These are phyloP conservation scores for Agelaius tricolor DNA, from an alignment of 2,113 vertebrate genomes.

Conservation along the genomic window DNA sequence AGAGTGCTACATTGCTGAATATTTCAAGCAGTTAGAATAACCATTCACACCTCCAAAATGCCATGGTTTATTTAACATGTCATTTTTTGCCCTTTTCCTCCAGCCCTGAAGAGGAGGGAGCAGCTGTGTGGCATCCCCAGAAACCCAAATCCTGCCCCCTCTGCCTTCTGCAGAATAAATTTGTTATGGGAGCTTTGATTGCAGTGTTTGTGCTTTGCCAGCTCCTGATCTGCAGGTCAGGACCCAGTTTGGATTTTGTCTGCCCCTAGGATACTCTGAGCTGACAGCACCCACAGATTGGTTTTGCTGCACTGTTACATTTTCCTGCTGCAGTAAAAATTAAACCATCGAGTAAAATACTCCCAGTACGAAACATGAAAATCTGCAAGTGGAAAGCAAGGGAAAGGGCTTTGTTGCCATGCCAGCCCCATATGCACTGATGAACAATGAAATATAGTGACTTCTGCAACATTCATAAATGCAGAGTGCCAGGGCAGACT, in stretches of 20 bases:
- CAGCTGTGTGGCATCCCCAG: not conserved
- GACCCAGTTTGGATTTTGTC: accelerated
- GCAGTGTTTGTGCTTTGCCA: not conserved
- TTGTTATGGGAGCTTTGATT: not conserved
- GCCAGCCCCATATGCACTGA: not conserved
- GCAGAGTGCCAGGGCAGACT: not conserved
- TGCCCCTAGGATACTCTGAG: not conserved
- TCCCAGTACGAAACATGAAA: accelerated
- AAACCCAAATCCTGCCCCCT: not conserved
- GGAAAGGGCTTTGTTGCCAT: not conserved
- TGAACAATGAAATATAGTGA: not conserved
- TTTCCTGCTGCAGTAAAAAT: not conserved
- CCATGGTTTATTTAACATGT: not conserved
- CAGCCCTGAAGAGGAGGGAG: not conserved
- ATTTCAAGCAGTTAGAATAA: not conserved
- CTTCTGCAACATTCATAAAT: not conserved
- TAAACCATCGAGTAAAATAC: not conserved
- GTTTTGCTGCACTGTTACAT: not conserved
- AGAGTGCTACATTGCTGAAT: not conserved
- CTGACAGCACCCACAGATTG: not conserved
- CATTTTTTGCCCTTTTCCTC: not conserved
- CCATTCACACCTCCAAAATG: not conserved
- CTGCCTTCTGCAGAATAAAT: not conserved
- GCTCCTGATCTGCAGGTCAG: not conserved
- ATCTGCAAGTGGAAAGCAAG: not conserved